These are phyloP conservation scores for Myotis pilosus DNA, from an alignment of 2,797 vertebrate species.

Conservation along the genomic window DNA sequence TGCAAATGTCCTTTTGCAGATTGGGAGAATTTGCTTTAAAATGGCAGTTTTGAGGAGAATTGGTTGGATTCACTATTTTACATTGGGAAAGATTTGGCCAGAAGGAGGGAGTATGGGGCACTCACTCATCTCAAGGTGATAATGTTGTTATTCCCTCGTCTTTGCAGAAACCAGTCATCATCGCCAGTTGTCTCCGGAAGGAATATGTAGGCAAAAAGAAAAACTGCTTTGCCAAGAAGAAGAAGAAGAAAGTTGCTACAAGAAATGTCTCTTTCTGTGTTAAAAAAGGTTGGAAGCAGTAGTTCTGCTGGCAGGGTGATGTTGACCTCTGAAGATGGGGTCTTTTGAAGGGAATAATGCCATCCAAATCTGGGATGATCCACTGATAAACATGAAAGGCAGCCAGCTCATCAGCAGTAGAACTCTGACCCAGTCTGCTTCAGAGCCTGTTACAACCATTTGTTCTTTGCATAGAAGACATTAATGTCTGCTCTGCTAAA, in stretches of 20 bases:
- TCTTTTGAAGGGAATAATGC: background rate
- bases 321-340: background rate
- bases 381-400: background rate
- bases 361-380: background rate
- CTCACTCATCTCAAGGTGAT: background rate
- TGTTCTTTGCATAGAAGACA: background rate
- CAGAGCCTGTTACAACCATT: background rate
- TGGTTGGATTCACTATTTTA: background rate
- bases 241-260: conserved; percentile 84
- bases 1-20: background rate
- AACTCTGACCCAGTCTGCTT: too few species aligned
- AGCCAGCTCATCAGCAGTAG: fast-evolving
- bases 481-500: background rate
- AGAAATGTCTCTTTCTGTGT: conserved; percentile 91
- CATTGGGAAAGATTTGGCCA: too few species aligned
- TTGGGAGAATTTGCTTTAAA: background rate
- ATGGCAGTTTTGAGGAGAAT: background rate
- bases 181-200: conserved; percentile 88
- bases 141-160: background rate
- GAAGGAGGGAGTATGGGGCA: too few species aligned
- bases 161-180: conserved; percentile 86
- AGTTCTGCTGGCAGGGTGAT: background rate
- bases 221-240: conserved; percentile 82
- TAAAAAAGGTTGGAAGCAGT: conserved; percentile 85
- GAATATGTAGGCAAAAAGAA: conserved; percentile 84